phyloP scores from a whole-genome alignment of 2,797 vertebrate genomes.

The Lagodon rhomboides region DNA sequence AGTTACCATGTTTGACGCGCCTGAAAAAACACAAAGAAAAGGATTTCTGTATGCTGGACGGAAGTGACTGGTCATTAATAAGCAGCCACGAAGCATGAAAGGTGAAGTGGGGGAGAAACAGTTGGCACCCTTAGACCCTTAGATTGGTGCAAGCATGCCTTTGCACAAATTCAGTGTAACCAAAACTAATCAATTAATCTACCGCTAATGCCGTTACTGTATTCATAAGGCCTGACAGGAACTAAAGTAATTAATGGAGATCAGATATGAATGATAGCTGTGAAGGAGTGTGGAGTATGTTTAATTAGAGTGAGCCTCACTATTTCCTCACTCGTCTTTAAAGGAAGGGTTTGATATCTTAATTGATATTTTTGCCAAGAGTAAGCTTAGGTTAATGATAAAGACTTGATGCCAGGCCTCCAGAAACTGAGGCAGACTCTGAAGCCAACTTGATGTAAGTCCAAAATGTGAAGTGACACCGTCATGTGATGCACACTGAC shows the following conservation, averaged over 20 bases:
- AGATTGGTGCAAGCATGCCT: constrained; percentile 55
- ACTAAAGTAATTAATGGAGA: constrained; percentile 51
- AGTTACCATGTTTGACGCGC: constrained; percentile 99
- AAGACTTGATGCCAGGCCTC: too few relatives aligned
- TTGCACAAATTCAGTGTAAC: constrained; percentile 46
- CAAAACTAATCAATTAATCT: constrained; percentile 54
- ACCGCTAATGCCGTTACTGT: constrained; percentile 45
- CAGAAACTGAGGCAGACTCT: too few relatives aligned
- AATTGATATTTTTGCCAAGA: not conserved
- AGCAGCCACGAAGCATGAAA: constrained; percentile 39
- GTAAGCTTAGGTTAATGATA: not conserved
- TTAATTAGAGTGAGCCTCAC: constrained; percentile 23
- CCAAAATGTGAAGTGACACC: too few relatives aligned
- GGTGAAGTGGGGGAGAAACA: constrained; percentile 37
- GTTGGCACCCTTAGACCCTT: constrained; percentile 58
- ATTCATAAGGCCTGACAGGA: constrained; percentile 47
- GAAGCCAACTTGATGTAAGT: too few relatives aligned
- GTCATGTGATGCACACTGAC: too few relatives aligned
- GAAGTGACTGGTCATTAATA: constrained; percentile 58
- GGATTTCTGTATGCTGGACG: constrained; percentile 58
- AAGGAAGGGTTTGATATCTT: not conserved
- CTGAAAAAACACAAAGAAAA: constrained; percentile 87
- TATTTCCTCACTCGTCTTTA: not conserved
- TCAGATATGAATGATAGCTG: constrained; percentile 32
- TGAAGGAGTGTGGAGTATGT: constrained; percentile 20